Evolutionary conservation across 2,113 vertebrate genomes (phyloP).

Genomic region (Dasyprocta punctata): DNA sequence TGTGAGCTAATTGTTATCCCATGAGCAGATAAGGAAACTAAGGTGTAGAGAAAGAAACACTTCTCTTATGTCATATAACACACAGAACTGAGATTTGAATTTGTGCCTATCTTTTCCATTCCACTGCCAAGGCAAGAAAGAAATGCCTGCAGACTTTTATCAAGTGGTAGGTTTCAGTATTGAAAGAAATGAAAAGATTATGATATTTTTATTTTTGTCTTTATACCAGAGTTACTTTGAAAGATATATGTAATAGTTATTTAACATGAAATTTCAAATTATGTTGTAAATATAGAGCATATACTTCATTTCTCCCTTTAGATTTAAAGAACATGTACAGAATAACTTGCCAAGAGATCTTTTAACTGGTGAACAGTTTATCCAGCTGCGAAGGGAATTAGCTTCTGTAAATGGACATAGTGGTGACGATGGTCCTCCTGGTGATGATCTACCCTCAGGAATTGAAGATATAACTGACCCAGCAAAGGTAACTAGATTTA

Average conservation of each 20-base stretch:
- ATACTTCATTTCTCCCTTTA: constrained; percentile 76
- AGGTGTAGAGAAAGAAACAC: not conserved
- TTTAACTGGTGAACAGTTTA: constrained; percentile 95
- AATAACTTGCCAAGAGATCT: constrained; percentile 96
- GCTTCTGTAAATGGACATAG: constrained; percentile 90
- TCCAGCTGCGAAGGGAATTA: constrained; percentile 94
- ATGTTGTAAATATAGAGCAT: not conserved
- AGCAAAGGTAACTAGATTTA: constrained; percentile 90
- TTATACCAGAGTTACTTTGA: not conserved
- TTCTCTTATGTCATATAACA: not conserved
- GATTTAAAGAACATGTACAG: constrained; percentile 98
- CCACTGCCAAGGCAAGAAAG: not conserved
- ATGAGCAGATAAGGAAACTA: constrained; percentile 20
- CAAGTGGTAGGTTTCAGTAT: not conserved
- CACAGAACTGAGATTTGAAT: constrained; percentile 9
- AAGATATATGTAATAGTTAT: not conserved
- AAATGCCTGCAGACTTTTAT: constrained; percentile 1
- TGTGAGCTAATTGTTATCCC: not conserved
- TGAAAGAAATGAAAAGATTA: not conserved
- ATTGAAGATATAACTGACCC: constrained; percentile 96
- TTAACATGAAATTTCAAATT: constrained; percentile 9
- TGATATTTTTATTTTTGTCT: constrained; percentile 8
- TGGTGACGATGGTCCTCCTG: constrained; percentile 87
- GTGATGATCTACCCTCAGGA: constrained; percentile 93
- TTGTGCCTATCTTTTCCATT: not conserved